Evolutionary conservation across 2,797 vertebrate species (phyloP), one percentile per base, ranked within the genome.

Genomic region (Gadopsis bispinosus): DNA sequence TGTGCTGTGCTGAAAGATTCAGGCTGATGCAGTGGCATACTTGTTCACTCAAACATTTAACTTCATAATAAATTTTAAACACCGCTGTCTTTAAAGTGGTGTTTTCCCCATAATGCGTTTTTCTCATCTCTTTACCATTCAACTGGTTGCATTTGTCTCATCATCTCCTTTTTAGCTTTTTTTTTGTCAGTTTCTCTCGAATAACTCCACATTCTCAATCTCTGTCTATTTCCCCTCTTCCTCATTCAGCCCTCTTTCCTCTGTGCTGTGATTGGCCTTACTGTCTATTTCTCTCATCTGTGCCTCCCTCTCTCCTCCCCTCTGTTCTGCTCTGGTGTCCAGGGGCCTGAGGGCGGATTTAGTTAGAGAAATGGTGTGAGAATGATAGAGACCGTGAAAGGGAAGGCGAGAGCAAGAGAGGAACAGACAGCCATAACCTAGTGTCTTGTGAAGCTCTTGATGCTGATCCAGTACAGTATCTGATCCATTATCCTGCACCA

Each of bases 301-400:
- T 47, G 41, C 75, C 77, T 84, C 83, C 69, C 35, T 77, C 37
- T 89, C 87, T 83, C 80, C 88, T 85, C 88, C 85, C 77, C 73
- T 70, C 76, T 69, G 80, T 73, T 87, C 79, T 75, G 66, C 86
- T 87, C 74, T 43, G 79, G 66, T 85, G 83, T 90, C 88, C 82
- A 62, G 72, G 69, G 83, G 51, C 81, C 79, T 5, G 31, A 69
- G 79, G 90, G 88, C 1, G 76, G 87, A 81, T 83, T 89, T 87
- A 85, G 70, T 86, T 68, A 67, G 76, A 86, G 68, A 87, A 87
- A 87, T 70, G 64, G 75, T 84, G 58, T 58, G 73, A 70, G 65
- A 73, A 83, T 88, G 87, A 87, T 58, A 73, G 70, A 62, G 56
- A 70, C 73, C 5, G 2, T 0, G 13, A 79, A 79, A 31, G 71